Conservation (phyloP, 2,888 invertebrate species). For the Heteromurus nitidus region DNA sequence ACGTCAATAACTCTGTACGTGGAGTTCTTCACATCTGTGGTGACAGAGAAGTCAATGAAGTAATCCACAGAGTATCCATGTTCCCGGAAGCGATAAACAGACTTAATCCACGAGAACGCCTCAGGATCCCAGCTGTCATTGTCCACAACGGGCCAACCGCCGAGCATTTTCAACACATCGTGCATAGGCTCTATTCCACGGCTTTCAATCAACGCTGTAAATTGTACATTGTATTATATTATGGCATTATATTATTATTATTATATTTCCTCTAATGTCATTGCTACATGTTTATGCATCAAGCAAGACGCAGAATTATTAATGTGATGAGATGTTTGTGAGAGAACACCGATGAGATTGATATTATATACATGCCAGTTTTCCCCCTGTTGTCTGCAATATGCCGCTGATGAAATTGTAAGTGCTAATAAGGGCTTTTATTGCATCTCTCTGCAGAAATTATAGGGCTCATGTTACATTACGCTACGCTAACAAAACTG, state of each 20-base stretch:
- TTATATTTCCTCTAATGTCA: too few relatives aligned
- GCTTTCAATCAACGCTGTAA: slow-evolving; percentile 85
- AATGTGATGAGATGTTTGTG: too few relatives aligned
- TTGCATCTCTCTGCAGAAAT: not conserved
- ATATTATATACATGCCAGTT: too few relatives aligned
- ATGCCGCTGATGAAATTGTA: slow-evolving; percentile 9
- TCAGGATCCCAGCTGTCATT: slow-evolving; percentile 84
- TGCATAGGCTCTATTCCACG: slow-evolving; percentile 85
- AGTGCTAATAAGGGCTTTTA: slow-evolving; percentile 3
- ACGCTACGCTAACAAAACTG: not conserved
- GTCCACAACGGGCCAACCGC: slow-evolving; percentile 95
- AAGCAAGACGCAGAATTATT: too few relatives aligned
- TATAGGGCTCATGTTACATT: not conserved
- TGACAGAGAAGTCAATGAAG: slow-evolving; percentile 92
- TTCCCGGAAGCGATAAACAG: slow-evolving; percentile 87
- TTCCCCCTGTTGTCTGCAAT: too few relatives aligned
- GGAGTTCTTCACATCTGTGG: slow-evolving; percentile 92
- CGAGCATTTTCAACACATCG: slow-evolving; percentile 84
- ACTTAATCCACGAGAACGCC: slow-evolving; percentile 87
- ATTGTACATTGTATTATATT: not conserved
- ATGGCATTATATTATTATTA: slow-evolving; percentile 3
- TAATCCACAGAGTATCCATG: slow-evolving; percentile 92
- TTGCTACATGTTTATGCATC: too few relatives aligned
- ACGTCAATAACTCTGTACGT: slow-evolving; percentile 90
- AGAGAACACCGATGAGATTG: too few relatives aligned